These are phyloP conservation scores for Neotoma lepida DNA, from an alignment of 2,113 vertebrate genomes.

Conservation along the genomic window DNA sequence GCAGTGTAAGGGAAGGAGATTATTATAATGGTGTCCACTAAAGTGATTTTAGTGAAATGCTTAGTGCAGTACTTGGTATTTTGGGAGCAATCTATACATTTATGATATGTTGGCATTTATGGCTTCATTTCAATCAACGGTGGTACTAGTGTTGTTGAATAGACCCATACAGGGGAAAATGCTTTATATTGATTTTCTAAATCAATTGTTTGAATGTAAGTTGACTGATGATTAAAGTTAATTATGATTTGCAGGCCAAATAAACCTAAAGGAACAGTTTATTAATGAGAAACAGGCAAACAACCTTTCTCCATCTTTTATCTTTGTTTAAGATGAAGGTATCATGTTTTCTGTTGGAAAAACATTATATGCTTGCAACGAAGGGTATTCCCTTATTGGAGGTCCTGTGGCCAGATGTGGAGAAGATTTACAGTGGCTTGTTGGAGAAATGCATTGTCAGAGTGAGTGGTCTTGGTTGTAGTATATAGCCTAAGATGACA, in stretches of 20 bases:
- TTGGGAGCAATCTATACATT: conserved; percentile 5
- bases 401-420: conserved; percentile 87
- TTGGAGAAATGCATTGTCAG: conserved; percentile 86
- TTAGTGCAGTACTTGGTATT: background rate
- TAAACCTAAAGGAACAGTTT: conserved; percentile 35
- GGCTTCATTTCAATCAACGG: conserved; percentile 7
- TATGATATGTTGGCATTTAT: background rate
- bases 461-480: conserved; percentile 84
- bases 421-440: conserved; percentile 87
- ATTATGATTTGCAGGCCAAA: background rate
- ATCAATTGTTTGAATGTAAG: conserved; percentile 9
- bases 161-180: background rate
- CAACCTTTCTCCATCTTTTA: background rate
- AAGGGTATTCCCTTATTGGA: conserved; percentile 88
- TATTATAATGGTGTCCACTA: background rate
- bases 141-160: background rate
- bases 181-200: conserved; percentile 14
- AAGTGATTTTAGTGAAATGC: conserved; percentile 31
- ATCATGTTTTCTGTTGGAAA: conserved; percentile 85
- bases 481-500: background rate
- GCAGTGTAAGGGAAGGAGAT: background rate
- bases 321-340: conserved; percentile 81
- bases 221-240: conserved; percentile 26
- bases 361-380: conserved; percentile 90
- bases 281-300: background rate